Conservation (phyloP, 2,797 vertebrate genomes). For the Spinibarbus caldwelli region DNA sequence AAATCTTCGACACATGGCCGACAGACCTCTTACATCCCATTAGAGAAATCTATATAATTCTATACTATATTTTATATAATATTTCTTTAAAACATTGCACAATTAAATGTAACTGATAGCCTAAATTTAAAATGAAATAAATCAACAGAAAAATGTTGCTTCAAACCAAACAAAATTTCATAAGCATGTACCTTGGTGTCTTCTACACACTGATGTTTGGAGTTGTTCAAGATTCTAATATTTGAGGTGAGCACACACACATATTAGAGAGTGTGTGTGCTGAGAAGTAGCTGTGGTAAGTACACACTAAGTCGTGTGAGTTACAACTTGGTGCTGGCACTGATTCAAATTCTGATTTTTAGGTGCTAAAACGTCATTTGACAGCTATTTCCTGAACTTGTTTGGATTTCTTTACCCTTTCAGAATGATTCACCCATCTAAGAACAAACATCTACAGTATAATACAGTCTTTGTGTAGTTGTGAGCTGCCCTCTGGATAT, state of each 20-base stretch:
- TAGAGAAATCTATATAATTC: not conserved
- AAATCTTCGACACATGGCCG: not conserved
- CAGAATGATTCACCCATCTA: slow-evolving; percentile 49
- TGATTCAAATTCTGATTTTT: slow-evolving; percentile 52
- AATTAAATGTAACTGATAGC: no score
- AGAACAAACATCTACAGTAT: slow-evolving; percentile 41
- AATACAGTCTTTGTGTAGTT: slow-evolving; percentile 26
- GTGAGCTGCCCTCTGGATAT: slow-evolving; percentile 35
- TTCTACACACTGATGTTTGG: no score
- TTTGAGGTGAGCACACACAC: slow-evolving; percentile 18
- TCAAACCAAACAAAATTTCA: no score
- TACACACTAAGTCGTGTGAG: slow-evolving; percentile 19
- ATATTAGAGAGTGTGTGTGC: slow-evolving; percentile 47
- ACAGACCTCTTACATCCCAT: not conserved
- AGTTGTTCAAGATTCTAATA: slow-evolving; percentile 30
- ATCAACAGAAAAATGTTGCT: no score
- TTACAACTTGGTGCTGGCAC: slow-evolving; percentile 20
- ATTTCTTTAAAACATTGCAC: no score
- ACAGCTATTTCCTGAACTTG: slow-evolving; percentile 79
- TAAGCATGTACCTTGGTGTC: no score
- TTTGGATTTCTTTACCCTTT: slow-evolving; percentile 61
- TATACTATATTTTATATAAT: no score
- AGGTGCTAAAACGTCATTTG: slow-evolving; percentile 52
- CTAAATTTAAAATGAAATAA: no score
- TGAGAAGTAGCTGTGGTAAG: slow-evolving; percentile 19